Conservation (phyloP, 1,140 invertebrate genomes). For the Heterodera carotae region DNA sequence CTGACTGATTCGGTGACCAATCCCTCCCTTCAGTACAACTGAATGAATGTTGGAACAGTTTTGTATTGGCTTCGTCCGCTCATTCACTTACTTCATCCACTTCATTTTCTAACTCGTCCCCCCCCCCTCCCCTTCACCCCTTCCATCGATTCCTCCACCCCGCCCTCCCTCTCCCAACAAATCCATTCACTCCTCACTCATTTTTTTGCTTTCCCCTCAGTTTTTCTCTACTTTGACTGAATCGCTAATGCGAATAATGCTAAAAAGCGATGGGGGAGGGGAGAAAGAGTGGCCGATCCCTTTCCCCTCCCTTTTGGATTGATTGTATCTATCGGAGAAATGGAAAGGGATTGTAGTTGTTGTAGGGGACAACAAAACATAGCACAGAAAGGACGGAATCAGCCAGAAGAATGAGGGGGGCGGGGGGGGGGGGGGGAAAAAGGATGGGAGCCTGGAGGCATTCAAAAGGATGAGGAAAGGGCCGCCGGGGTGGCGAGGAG, state of each 20-base stretch:
- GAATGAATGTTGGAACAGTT: background rate
- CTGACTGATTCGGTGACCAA: background rate
- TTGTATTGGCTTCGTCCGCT: background rate
- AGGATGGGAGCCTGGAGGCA: background rate
- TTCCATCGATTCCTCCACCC: background rate
- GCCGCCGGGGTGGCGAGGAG: too few species aligned
- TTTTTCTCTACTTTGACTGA: conserved; percentile 13
- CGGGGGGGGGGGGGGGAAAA: background rate
- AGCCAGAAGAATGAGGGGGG: background rate
- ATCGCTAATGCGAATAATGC: conserved; percentile 21
- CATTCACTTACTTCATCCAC: background rate
- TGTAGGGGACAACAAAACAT: background rate
- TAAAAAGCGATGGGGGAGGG: background rate
- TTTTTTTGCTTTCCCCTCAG: background rate
- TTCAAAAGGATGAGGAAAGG: background rate
- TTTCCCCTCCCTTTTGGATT: background rate
- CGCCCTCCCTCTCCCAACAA: background rate
- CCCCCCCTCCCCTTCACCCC: background rate
- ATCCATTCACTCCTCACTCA: conserved; percentile 10
- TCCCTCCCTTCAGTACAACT: background rate
- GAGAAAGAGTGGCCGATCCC: conserved; percentile 9
- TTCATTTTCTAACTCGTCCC: background rate
- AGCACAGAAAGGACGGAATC: background rate
- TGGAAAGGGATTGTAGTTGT: background rate
- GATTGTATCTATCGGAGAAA: conserved; percentile 9